Percentiles rank a stretch among this genome's conserved stretches.
Conservation (phyloP, 2,888 invertebrate genomes). For the Atrina japonica region DNA sequence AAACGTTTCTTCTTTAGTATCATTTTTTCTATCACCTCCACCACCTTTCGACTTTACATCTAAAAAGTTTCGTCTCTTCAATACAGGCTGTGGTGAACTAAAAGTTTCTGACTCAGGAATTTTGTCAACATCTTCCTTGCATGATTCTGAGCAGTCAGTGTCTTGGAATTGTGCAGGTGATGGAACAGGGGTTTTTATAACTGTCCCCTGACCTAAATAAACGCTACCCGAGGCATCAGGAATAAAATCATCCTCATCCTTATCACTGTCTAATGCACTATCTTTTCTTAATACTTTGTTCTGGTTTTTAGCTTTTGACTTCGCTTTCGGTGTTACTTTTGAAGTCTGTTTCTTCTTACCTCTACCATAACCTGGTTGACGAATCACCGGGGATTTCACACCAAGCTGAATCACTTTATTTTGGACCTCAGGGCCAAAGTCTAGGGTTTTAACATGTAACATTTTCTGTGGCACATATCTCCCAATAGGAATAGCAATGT, state of each 20-base stretch:
- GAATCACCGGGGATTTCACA: not conserved
- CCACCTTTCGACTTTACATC: no score
- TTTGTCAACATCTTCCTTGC: no score
- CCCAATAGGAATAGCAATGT: constrained; percentile 17
- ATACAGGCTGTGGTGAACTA: no score
- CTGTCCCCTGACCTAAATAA: constrained; percentile 15
- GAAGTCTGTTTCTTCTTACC: constrained; percentile 20
- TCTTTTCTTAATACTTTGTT: no score
- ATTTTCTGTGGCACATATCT: constrained; percentile 15
- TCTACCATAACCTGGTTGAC: constrained; percentile 26
- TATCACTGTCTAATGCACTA: not conserved
- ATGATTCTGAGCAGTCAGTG: no score
- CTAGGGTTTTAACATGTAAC: constrained; percentile 38
- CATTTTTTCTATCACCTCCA: no score
- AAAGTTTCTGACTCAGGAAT: no score
- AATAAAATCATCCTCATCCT: constrained; percentile 22
- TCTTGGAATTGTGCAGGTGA: no score
- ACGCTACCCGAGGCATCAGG: constrained; percentile 38
- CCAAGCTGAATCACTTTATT: no score
- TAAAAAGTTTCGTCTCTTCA: no score
- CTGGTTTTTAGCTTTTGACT: not conserved
- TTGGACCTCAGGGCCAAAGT: constrained; percentile 45
- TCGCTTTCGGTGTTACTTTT: not conserved
- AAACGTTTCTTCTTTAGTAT: no score
- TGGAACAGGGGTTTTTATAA: not conserved